Conservation (phyloP, 2,113 vertebrate species). For the Rhabdornis inornatus region DNA sequence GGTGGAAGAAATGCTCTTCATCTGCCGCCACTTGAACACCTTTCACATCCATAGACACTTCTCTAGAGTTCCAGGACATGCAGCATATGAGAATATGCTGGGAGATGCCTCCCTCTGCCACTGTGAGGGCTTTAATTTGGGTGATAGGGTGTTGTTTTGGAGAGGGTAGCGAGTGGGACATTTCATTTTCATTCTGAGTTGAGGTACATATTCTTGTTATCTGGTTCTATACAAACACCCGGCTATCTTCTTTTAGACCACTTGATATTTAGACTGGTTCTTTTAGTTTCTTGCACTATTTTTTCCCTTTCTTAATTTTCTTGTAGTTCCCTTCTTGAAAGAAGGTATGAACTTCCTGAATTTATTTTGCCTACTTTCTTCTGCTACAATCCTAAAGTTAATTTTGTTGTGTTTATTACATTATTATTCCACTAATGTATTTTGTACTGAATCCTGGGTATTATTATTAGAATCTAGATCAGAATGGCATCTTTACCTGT, state of each 20-base stretch:
- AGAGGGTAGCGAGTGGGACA: fast-evolving
- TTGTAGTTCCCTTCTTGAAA: neutral
- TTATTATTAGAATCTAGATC: neutral
- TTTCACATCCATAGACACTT: neutral
- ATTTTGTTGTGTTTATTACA: neutral
- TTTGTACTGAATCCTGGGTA: neutral
- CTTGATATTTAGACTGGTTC: neutral
- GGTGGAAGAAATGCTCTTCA: neutral
- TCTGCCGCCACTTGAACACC: neutral
- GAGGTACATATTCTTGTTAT: neutral
- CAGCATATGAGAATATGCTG: neutral
- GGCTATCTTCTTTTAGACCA: neutral
- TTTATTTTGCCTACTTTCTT: neutral
- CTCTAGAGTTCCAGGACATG: neutral
- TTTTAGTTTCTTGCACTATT: neutral
- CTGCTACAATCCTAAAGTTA: neutral
- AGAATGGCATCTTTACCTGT: neutral
- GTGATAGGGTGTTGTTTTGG: neutral
- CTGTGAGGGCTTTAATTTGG: neutral
- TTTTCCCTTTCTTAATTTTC: neutral
- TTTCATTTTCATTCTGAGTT: neutral
- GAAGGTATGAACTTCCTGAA: neutral
- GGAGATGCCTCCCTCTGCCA: neutral
- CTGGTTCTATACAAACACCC: neutral
- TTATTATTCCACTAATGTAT: neutral